phyloP scores from a whole-genome alignment of 2,113 vertebrate species.

The Hucho hucho region DNA sequence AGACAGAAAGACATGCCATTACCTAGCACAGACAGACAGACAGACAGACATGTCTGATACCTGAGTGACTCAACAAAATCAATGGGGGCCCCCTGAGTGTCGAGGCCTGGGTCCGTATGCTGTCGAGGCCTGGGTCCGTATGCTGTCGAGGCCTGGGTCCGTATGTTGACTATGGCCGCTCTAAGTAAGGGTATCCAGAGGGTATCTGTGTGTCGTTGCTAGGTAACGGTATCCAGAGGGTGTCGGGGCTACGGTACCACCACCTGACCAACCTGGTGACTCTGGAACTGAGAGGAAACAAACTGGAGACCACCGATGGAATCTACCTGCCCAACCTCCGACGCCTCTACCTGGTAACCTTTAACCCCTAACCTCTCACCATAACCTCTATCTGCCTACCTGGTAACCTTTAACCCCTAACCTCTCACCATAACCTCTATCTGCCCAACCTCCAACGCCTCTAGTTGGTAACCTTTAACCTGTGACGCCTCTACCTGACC shows the following conservation, averaged over 20 bases:
- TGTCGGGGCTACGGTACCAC: conserved; percentile 69
- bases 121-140: too few species aligned
- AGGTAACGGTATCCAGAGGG: conserved; percentile 81
- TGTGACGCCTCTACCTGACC: background rate
- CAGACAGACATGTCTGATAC: too few species aligned
- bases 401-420: conserved; percentile 73
- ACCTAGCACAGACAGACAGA: too few species aligned
- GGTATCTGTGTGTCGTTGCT: background rate
- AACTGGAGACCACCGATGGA: conserved; percentile 78
- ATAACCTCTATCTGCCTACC: conserved; percentile 74
- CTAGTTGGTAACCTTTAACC: background rate
- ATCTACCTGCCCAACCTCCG: conserved; percentile 81
- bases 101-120: too few species aligned
- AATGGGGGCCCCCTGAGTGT: too few species aligned
- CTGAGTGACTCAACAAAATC: too few species aligned
- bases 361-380: background rate
- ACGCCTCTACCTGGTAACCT: conserved; percentile 84
- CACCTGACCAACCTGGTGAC: conserved; percentile 78
- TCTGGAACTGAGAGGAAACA: conserved; percentile 86
- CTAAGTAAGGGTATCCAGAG: too few species aligned
- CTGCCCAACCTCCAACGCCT: conserved; percentile 80
- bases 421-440: conserved; percentile 72
- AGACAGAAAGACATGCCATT: too few species aligned
- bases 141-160: too few species aligned
- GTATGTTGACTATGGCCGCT: too few species aligned